These are phyloP conservation scores for Cosmopolites sordidus DNA, from an alignment of 2,888 invertebrate genomes.

Conservation along the genomic window DNA sequence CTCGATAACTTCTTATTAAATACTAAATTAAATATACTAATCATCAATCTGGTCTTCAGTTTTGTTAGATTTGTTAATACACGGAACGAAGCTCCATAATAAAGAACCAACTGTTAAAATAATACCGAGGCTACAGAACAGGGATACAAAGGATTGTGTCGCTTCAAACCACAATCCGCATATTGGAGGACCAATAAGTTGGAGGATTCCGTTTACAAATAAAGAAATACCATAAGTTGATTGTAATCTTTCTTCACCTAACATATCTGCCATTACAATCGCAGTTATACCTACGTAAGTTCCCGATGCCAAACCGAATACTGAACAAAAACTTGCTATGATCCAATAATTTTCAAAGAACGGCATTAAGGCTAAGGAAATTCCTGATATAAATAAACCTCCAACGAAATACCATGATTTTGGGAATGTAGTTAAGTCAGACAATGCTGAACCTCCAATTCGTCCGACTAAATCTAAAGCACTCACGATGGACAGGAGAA, in stretches of 20 bases:
- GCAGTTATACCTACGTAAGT: slow-evolving; percentile 83
- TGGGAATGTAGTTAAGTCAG: slow-evolving; percentile 71
- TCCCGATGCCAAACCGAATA: slow-evolving; percentile 80
- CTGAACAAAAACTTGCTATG: slow-evolving; percentile 65
- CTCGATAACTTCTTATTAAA: too few species aligned
- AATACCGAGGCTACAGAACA: slow-evolving; percentile 71
- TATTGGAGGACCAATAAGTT: slow-evolving; percentile 77
- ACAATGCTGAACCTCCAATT: slow-evolving; percentile 80
- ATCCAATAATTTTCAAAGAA: slow-evolving; percentile 60
- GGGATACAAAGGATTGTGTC: slow-evolving; percentile 62
- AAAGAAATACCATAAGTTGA: slow-evolving; percentile 83
- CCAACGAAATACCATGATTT: slow-evolving; percentile 80
- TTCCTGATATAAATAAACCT: slow-evolving; percentile 71
- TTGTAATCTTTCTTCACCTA: slow-evolving; percentile 78
- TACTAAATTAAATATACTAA: too few species aligned
- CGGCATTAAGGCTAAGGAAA: slow-evolving; percentile 68
- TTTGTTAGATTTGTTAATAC: slow-evolving; percentile 50
- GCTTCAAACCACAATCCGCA: slow-evolving; percentile 68
- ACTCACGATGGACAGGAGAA: slow-evolving; percentile 75
- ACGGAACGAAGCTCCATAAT: slow-evolving; percentile 72
- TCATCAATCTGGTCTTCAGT: too few species aligned
- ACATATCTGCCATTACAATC: slow-evolving; percentile 82
- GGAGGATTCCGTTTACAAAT: slow-evolving; percentile 78
- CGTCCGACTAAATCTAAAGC: slow-evolving; percentile 76
- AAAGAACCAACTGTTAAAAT: slow-evolving; percentile 67